Conservation (phyloP, 2,888 invertebrate genomes). For the Dilophus febrilis region DNA sequence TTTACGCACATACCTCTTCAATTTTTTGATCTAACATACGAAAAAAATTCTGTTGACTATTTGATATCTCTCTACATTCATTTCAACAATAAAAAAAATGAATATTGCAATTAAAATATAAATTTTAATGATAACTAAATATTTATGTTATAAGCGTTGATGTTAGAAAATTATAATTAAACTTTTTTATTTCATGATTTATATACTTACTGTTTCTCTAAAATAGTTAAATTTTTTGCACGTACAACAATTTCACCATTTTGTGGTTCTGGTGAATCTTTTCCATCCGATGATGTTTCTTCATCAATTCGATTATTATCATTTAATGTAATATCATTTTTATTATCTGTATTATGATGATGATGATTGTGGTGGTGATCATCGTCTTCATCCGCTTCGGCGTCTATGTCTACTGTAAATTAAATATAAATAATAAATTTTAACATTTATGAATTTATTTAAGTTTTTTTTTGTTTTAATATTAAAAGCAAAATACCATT, state of each 20-base stretch:
- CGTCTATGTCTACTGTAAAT: conserved; percentile 25
- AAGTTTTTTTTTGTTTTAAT: too few species aligned
- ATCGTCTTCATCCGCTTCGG: conserved; percentile 31
- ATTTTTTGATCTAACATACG: conserved; percentile 86
- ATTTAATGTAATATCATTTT: conserved; percentile 23
- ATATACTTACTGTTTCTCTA: conserved; percentile 36
- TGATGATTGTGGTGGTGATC: conserved; percentile 27
- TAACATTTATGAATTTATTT: too few species aligned
- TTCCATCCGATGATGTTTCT: conserved; percentile 24
- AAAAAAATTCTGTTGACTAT: conserved; percentile 84
- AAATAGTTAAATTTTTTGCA: conserved; percentile 34
- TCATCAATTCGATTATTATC: conserved; percentile 23
- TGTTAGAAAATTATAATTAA: too few species aligned
- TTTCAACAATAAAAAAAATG: too few species aligned
- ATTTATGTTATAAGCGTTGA: too few species aligned
- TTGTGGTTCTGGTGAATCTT: conserved; percentile 21
- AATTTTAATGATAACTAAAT: too few species aligned
- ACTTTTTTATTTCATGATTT: too few species aligned
- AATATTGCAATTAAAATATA: too few species aligned
- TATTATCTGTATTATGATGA: conserved; percentile 19
- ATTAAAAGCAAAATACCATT: too few species aligned
- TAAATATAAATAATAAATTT: too few species aligned
- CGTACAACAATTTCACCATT: conserved; percentile 29
- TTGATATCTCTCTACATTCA: conserved; percentile 66
- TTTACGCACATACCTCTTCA: conserved; percentile 35